Evolutionary conservation across 1,140 invertebrate genomes (phyloP), one percentile per base, ranked within the genome.

Genomic region (Vollenhovia emeryi): DNA sequence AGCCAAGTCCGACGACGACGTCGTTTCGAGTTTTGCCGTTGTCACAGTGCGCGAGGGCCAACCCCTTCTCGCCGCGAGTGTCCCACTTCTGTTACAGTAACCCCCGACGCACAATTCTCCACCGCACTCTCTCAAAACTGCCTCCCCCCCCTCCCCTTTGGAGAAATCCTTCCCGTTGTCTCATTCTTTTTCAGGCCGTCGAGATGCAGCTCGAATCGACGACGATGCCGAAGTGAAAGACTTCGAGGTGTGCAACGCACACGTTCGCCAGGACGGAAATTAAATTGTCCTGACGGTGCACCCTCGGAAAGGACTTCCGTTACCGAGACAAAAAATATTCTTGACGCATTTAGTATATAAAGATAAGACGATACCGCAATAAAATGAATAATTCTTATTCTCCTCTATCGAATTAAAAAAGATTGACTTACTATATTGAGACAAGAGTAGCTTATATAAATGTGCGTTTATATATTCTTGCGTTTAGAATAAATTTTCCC

Each of bases 1-100:
- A 94, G 93, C 93, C 93, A 94, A 94, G 93, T 93, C 92, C 93
- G 93, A 92, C 93, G 93, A 92, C 93, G 93, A 93, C 92, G 93
- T 94, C 93, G 93, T 93, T 94, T 94, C 93, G 93, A 94, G 93
- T 94, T 94, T 94, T 94, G 91, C 92, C 91, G 92, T 94, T 94
- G 93, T 94, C 93, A 94, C 89, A 90, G 55, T 66, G 30, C 79
- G 86, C 86, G 87, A 82, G 87, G 57, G 59, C 90, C 91, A 93
- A 92, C 91, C 92, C 93, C 90, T 92, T 93, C n/a, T 93, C 90
- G 86, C 85, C 84, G 36, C 43, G 40, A 75, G 85, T 90, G 92
- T 92, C 91, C 91, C 88, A 92, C 88, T 92, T 82, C 24, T 92
- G 92, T 89, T 83, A 84, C 69, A 68, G 66, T 68, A 82, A 87